Base-by-base conservation (phyloP, 92 coral and sea anemone species). In the Parazoanthus atlanticus region DNA sequence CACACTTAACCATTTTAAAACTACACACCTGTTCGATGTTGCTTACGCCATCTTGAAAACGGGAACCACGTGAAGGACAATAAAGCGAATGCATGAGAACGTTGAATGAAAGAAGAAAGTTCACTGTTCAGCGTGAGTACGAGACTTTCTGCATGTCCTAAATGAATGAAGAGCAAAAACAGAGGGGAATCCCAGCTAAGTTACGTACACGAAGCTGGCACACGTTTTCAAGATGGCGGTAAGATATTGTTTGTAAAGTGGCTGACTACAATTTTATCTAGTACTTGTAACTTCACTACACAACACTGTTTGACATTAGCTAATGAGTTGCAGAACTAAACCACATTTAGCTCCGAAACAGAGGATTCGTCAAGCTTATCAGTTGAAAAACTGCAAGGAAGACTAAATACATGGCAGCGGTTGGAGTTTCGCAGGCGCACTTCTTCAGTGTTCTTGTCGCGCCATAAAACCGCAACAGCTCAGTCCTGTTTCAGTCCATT, bases 401-500 rank as follows among this genome's bases (percentile, higher is more conserved):
- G 49, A 11, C 49, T 46, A 46, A 46, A 46, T 36, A 5, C 38
- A n/a, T 26, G 33, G 49, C 58, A 56, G 61, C 33, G 19, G 36
- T 2, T 82, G 76, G n/a, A n/a, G 76, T 11, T 25, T 40, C 86
- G 49, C 77, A 34, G 72, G 77, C 86, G 47, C 86, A 65, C 36
- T 70, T 81, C 86, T 67, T 56, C 83, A 26, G 84, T 69, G 56
- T 84, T 52, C 78, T 70, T 70, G 87, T 32, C 54, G 78, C 78
- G 64, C 79, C 67, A 36, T 69, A 19, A 84, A 84, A 69, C 58
- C 77, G 69, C 32, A n/a, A 16, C 72, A 43, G 65, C 23, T 84
- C 87, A 84, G 87, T 32, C 84, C 29, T 43, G 87, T 84, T 41
- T 43, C 43, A 36, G 78, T 84, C 77, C 87, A 12, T 52, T 84